Evolutionary conservation across 2,797 vertebrate genomes (phyloP), one percentile per base, ranked within the genome.

Genomic region (Halcyon badia): DNA sequence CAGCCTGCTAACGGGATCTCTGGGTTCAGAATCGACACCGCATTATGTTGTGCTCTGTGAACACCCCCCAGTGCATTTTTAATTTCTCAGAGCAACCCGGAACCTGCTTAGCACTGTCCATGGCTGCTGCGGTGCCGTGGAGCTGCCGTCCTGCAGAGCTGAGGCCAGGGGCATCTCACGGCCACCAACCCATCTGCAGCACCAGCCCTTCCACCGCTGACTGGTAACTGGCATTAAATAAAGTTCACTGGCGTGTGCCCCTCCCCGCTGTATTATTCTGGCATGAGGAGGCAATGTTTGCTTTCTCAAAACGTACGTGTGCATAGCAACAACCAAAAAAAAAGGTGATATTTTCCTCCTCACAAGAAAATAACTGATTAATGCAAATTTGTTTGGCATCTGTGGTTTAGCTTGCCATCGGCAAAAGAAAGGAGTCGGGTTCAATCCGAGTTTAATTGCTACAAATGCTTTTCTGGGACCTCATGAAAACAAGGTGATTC

Each of bases 361-460:
- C n/a, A 9, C 42, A 69, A 57, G 46, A 80, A 91, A 95, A 90
- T 84, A 83, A 91, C 54, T 88, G 91, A 33, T 84, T 83, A 90
- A 79, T 92, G 95, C 66, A 89, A 69, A 95, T 86, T 37, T 70
- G 73, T 71, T 94, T 94, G 93, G 85, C 88, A 62, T 65, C 73
- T 2, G 16, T 24, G 70, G 46, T 24, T 88, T 28, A 51, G 54
- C 69, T 72, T 83, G 90, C 96, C 88, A 54, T 1, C 15, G 96
- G 95, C 94, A 84, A 81, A 22, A 42, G 88, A 33, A 78, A 91
- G 66, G 77, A 94, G 88, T 7, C 77, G 46, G 90, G 95, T 96
- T 96, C 95, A 97, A 69, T 58, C 30, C 46, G 3, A 93, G 94
- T 95, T 95, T 89, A 96, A 96, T 94, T 51, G 83, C 91, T 83